These are phyloP conservation scores for Clupea harengus DNA, from an alignment of 2,113 vertebrate genomes.

Conservation along the genomic window DNA sequence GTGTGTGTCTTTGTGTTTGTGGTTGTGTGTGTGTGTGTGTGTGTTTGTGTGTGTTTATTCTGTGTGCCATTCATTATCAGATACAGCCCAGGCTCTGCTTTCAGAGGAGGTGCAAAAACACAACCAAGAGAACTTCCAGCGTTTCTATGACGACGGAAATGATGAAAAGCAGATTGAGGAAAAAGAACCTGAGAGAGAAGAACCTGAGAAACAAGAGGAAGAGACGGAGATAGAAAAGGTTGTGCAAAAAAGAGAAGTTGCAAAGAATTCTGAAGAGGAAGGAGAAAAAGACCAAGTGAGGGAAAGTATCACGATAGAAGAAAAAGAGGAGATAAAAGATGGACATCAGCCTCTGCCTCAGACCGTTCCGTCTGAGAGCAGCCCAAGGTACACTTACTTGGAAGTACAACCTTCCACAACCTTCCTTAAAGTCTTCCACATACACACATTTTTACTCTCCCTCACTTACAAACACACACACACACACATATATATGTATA, in stretches of 20 bases:
- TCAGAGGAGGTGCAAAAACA: constrained; percentile 77
- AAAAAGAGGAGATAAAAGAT: constrained; percentile 13
- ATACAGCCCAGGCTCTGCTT: constrained; percentile 50
- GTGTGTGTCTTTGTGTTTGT: not conserved
- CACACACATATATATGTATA: no score
- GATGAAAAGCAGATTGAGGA: constrained; percentile 19
- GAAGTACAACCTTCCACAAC: no score
- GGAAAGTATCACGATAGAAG: no score
- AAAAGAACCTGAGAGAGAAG: not conserved
- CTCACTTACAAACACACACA: no score
- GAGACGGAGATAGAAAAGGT: constrained; percentile 36
- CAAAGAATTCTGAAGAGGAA: not conserved
- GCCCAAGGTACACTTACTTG: not conserved
- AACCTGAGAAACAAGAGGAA: not conserved
- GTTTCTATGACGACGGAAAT: constrained; percentile 58
- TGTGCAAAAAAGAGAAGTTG: not conserved
- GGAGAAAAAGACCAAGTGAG: no score
- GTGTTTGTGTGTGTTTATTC: not conserved
- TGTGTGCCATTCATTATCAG: no score
- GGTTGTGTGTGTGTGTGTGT: not conserved
- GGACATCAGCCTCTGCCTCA: not conserved
- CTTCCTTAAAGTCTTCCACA: not conserved
- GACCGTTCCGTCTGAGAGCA: not conserved
- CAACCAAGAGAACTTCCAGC: constrained; percentile 79
- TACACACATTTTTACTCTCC: not conserved